Conservation (phyloP, 2,797 vertebrate genomes). For the Myoxocephalus aenaeus region DNA sequence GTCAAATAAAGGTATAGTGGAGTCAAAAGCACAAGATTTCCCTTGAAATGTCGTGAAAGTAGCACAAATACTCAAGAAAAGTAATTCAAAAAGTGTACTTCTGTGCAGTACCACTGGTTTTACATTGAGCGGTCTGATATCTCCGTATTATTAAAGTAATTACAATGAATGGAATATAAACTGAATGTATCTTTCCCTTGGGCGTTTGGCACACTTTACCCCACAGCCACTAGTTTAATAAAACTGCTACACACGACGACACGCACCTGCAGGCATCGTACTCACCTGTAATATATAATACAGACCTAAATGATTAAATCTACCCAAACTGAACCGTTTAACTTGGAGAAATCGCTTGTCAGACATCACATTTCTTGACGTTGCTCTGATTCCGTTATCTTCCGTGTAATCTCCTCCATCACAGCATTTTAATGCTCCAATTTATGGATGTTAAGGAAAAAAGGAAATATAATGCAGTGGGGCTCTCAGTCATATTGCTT, state of each 20-base stretch:
- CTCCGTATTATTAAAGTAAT: background rate
- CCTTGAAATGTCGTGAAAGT: no score
- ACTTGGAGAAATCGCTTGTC: background rate
- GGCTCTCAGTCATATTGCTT: no score
- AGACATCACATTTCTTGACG: no score
- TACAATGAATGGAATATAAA: background rate
- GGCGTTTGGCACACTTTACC: slow-evolving; percentile 15
- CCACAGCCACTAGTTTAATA: background rate
- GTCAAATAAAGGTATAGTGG: background rate
- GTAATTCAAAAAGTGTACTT: background rate
- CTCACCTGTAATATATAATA: slow-evolving; percentile 8
- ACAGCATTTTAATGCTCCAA: no score
- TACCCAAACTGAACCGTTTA: no score
- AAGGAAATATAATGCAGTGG: no score
- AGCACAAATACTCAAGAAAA: no score
- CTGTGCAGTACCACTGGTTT: background rate
- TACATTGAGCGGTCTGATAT: no score
- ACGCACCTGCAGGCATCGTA: background rate
- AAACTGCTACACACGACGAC: background rate
- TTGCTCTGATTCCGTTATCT: background rate
- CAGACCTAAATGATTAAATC: background rate
- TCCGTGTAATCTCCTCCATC: background rate
- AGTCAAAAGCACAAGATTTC: background rate
- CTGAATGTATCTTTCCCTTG: slow-evolving; percentile 6
- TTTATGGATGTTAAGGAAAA: no score